Base-by-base conservation (phyloP, 2,888 invertebrate genomes). In the Amblyjoppa fuscipennis region DNA sequence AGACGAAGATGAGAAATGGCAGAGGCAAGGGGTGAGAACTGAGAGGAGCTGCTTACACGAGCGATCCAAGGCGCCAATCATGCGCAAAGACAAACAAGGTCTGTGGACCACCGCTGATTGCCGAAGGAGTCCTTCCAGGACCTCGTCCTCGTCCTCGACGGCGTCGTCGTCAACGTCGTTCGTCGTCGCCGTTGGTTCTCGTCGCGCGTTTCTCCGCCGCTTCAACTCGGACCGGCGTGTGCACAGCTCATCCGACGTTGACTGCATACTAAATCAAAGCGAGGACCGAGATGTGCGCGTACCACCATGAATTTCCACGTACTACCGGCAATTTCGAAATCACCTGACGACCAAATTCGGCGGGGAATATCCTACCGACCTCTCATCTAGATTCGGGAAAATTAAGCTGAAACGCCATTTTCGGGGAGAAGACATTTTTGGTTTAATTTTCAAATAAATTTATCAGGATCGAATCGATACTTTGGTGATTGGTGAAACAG, bases 51-150 rank as follows among this genome's bases (percentile, higher is more conserved):
- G 90, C 88, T 88, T 84, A 90, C 87, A 89, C 89, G 89, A 88
- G 89, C 90, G 91, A 86, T 90, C 90, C 91, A 89, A 92, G 92
- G 93, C 92, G 93, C 93, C 93, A 93, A 93, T 93, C 93, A 93
- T 93, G 93, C 92, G 92, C 93, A 91, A 93, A 93, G 92, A 92
- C 92, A 93, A 93, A 93, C 92, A 93, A 88, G 89, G 89, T 88
- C 92, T 90, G 91, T 89, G 91, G 93, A 92, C 92, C 92, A 91
- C 90, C 91, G 90, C 90, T 93, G 93, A 93, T 93, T 93, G 93
- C 91, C 88, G 90, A 90, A 89, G 91, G 90, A 89, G 90, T 91
- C 91, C 90, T 90, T 85, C 84, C 86, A 82, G 79, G 82, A 77
- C 78, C 81, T 80, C 79, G 70, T 83, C 79, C 78, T 34, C 66